Conservation (phyloP, 1,140 invertebrate species). For the Cryptotermes secundus region DNA sequence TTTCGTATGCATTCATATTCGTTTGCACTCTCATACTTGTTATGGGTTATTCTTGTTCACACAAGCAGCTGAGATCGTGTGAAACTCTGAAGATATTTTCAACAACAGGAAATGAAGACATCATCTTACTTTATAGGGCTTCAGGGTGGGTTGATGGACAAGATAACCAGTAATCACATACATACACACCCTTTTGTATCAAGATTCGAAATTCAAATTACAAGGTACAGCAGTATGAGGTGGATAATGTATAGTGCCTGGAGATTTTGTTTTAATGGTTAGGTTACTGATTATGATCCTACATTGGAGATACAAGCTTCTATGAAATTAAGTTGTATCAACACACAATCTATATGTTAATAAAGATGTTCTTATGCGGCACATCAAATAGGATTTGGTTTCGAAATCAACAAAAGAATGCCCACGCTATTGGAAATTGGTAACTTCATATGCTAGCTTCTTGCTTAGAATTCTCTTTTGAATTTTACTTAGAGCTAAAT, state of each 20-base stretch:
- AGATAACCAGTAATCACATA: conserved; percentile 17
- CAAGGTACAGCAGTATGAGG: not conserved
- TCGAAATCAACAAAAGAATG: not conserved
- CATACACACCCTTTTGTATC: conserved; percentile 17
- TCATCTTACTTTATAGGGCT: not conserved
- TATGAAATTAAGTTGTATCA: conserved; percentile 18
- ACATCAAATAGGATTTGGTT: not conserved
- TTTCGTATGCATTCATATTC: too few relatives aligned
- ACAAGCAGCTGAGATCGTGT: not conserved
- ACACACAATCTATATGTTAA: conserved; percentile 20
- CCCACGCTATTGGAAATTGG: not conserved
- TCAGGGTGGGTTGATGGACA: not conserved
- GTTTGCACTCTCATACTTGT: too few relatives aligned
- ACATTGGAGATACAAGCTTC: not conserved
- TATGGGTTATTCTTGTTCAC: too few relatives aligned
- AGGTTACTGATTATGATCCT: not conserved
- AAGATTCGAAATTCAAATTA: conserved; percentile 20
- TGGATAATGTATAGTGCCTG: not conserved
- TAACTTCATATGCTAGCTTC: not conserved
- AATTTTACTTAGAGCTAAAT: too few relatives aligned
- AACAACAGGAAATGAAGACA: not conserved
- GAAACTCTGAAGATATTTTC: not conserved
- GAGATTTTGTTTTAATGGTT: conserved; percentile 9
- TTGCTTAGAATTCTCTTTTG: not conserved
- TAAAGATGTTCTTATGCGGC: conserved; percentile 8